A percentile compares a stretch with the other conserved stretches of the same genome.
Evolutionary conservation across 2,797 vertebrate genomes (phyloP).

Genomic region (Silurus aristotelis): DNA sequence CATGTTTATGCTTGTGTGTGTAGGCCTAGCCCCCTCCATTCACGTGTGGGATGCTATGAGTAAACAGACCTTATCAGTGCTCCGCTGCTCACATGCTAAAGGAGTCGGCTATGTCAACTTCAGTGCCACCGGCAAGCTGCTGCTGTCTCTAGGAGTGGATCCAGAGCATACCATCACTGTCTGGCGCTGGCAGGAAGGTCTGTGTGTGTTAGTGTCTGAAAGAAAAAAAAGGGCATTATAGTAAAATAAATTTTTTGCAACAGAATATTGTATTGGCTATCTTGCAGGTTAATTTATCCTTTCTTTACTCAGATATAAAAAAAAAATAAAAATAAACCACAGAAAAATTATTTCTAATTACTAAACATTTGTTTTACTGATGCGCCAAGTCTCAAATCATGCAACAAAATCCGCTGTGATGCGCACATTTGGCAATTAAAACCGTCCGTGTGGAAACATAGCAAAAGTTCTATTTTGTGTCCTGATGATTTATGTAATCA

Average conservation of each 20-base stretch:
- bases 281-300: not conserved
- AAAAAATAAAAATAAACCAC: too few relatives aligned
- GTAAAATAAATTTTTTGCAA: not conserved
- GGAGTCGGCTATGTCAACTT: conserved; percentile 92
- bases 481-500: too few relatives aligned
- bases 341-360: too few relatives aligned
- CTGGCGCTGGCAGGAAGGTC: conserved; percentile 98
- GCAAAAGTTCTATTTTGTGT: too few relatives aligned
- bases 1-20: not conserved
- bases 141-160: conserved; percentile 92
- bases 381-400: too few relatives aligned
- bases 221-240: not conserved
- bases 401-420: too few relatives aligned
- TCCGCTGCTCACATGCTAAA: conserved; percentile 90
- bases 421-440: too few relatives aligned
- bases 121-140: conserved; percentile 93
- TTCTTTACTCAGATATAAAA: too few relatives aligned
- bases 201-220: conserved; percentile 1
- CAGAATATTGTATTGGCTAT: not conserved
- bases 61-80: conserved; percentile 92
- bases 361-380: too few relatives aligned
- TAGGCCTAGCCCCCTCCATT: conserved; percentile 90
- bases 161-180: conserved; percentile 92
- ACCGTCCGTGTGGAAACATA: too few relatives aligned
- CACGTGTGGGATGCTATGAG: conserved; percentile 94